Evolutionary conservation across 2,113 vertebrate species (phyloP).

Genomic region (Platysternon megacephalum): DNA sequence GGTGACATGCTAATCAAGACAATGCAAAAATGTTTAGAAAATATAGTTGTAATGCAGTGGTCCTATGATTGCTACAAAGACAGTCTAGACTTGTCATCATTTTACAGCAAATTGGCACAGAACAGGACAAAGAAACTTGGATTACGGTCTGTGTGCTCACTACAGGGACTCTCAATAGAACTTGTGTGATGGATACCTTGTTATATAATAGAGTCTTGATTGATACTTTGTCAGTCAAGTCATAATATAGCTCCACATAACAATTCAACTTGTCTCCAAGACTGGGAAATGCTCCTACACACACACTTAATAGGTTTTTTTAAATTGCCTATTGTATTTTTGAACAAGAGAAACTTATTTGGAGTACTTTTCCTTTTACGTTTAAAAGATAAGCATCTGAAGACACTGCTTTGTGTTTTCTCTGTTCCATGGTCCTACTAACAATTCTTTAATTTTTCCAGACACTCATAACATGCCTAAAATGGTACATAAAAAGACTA

Average conservation of each 20-base stretch:
- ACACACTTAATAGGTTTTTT: slow-evolving; percentile 19
- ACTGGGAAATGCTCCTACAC: slow-evolving; percentile 60
- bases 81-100: slow-evolving; percentile 32
- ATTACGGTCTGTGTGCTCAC: slow-evolving; percentile 39
- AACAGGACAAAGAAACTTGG: slow-evolving; percentile 61
- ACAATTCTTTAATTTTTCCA: neutral
- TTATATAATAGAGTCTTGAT: slow-evolving; percentile 66
- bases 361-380: neutral
- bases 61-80: neutral
- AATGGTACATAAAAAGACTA: neutral
- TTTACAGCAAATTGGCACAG: slow-evolving; percentile 40
- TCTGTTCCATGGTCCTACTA: accelerated
- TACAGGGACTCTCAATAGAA: slow-evolving; percentile 13
- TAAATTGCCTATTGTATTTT: slow-evolving; percentile 69
- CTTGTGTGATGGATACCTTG: slow-evolving; percentile 17
- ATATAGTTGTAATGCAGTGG: neutral
- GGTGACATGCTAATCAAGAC: slow-evolving; percentile 60
- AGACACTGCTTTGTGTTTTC: neutral
- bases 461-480: accelerated
- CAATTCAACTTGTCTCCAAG: slow-evolving; percentile 35
- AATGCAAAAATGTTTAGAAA: slow-evolving; percentile 46
- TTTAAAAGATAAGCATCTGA: neutral
- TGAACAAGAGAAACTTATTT: slow-evolving; percentile 67
- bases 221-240: slow-evolving; percentile 30
- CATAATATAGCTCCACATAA: slow-evolving; percentile 9